Conservation (phyloP, 2,113 vertebrate genomes). For the Pelobates fuscus region DNA sequence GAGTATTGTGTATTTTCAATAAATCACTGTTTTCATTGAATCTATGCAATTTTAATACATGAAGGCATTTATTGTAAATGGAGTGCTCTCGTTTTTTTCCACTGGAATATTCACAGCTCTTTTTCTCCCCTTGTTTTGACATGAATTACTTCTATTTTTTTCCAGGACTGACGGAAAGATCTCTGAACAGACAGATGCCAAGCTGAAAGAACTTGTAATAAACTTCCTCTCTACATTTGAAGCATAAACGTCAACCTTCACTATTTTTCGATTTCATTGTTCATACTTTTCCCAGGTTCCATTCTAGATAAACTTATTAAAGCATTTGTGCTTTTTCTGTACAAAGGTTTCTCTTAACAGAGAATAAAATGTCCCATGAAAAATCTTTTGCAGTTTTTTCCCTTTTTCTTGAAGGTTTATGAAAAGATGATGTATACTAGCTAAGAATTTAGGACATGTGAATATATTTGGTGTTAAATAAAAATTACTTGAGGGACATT, state of each 20-base stretch:
- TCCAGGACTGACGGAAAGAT: slow-evolving; percentile 88
- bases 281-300: slow-evolving; percentile 59
- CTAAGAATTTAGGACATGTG: too few species aligned
- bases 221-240: slow-evolving; percentile 94
- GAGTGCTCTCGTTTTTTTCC: not conserved
- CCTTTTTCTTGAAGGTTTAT: not conserved
- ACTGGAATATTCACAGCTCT: too few species aligned
- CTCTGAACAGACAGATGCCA: slow-evolving; percentile 85
- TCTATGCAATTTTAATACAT: too few species aligned
- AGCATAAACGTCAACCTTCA: slow-evolving; percentile 63
- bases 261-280: slow-evolving; percentile 57
- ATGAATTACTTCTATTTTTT: slow-evolving; percentile 17
- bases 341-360: slow-evolving; percentile 68
- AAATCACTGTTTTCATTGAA: too few species aligned
- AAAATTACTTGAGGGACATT: too few species aligned
- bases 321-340: slow-evolving; percentile 72
- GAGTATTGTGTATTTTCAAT: too few species aligned
- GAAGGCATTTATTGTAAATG: too few species aligned
- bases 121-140: too few species aligned
- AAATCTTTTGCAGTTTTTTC: not conserved
- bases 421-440: too few species aligned
- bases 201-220: slow-evolving; percentile 89
- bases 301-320: slow-evolving; percentile 67
- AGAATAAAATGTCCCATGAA: slow-evolving; percentile 79
- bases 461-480: too few species aligned